A percentile compares a stretch with the other conserved stretches of the same genome.
These are phyloP conservation scores for Caenorhabditis inopinata DNA, from an alignment of 1,140 invertebrate genomes.

Conservation along the genomic window DNA sequence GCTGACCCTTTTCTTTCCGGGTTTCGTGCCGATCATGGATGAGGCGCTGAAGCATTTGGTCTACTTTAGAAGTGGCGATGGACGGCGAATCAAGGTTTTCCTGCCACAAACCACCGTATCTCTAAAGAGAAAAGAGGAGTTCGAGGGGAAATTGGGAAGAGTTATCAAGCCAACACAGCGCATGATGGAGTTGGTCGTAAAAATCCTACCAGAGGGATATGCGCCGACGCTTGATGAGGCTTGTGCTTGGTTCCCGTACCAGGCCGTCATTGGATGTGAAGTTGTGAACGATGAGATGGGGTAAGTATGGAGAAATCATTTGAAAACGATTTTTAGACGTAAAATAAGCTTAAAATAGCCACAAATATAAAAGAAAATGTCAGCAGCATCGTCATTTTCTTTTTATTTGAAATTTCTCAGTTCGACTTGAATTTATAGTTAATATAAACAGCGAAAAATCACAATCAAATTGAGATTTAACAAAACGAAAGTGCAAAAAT, in stretches of 20 bases:
- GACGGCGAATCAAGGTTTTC: slow-evolving; percentile 23
- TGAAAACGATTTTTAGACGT: background rate
- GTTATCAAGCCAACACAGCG: slow-evolving; percentile 18
- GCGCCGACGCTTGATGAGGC: background rate
- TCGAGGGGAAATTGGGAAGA: slow-evolving; percentile 32
- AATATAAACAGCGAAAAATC: too few relatives aligned
- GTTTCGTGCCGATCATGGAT: background rate
- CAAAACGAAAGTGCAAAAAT: too few relatives aligned
- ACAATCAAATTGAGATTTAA: too few relatives aligned
- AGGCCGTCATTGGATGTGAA: slow-evolving; percentile 9
- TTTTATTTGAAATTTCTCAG: too few relatives aligned
- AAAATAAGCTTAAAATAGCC: background rate
- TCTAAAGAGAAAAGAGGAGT: slow-evolving; percentile 30
- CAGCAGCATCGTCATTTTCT: too few relatives aligned
- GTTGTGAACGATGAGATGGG: slow-evolving; percentile 31
- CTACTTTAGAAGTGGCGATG: slow-evolving; percentile 13
- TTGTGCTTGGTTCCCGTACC: background rate
- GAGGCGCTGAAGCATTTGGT: slow-evolving; percentile 31
- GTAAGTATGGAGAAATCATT: background rate
- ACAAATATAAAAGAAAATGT: too few relatives aligned
- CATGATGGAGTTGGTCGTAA: slow-evolving; percentile 22
- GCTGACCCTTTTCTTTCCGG: background rate
- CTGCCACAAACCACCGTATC: background rate
- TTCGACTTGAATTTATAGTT: too few relatives aligned
- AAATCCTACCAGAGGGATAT: slow-evolving; percentile 21